Evolutionary conservation across 2,797 vertebrate genomes (phyloP).

Genomic region (Sphenopsis melanotis): DNA sequence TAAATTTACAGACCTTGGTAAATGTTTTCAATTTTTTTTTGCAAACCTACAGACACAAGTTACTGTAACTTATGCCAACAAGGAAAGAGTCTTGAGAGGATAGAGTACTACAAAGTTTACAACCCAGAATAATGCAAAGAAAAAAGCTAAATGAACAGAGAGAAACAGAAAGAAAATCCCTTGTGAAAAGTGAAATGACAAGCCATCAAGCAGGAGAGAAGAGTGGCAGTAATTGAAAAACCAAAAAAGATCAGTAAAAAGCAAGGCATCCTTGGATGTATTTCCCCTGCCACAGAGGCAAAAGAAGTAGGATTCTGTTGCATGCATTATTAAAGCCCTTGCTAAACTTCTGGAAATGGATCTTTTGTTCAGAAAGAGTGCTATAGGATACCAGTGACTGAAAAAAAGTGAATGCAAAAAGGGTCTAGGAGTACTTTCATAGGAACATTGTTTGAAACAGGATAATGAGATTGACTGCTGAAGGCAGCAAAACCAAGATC

Average conservation of each 20-base stretch:
- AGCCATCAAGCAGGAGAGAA: not conserved
- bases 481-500: conserved; percentile 46
- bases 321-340: conserved; percentile 46
- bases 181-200: conserved; percentile 25
- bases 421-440: conserved; percentile 44
- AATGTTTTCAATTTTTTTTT: not conserved
- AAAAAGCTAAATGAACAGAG: not conserved
- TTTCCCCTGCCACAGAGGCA: conserved; percentile 19
- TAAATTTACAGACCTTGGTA: not conserved
- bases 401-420: conserved; percentile 29
- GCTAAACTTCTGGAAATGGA: conserved; percentile 55
- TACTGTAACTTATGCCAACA: not conserved
- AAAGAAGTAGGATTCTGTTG: conserved; percentile 49
- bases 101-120: not conserved
- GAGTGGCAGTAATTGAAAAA: conserved; percentile 30
- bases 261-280: conserved; percentile 25
- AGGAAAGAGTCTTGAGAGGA: not conserved
- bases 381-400: conserved; percentile 38
- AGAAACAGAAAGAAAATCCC: not conserved
- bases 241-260: not conserved
- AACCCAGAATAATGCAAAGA: not conserved
- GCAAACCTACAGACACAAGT: not conserved
- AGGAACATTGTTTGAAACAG: conserved; percentile 47
- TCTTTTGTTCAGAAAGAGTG: conserved; percentile 50
- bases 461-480: conserved; percentile 46